Base-by-base conservation (phyloP, 2,113 vertebrate species). In the Gambusia affinis region DNA sequence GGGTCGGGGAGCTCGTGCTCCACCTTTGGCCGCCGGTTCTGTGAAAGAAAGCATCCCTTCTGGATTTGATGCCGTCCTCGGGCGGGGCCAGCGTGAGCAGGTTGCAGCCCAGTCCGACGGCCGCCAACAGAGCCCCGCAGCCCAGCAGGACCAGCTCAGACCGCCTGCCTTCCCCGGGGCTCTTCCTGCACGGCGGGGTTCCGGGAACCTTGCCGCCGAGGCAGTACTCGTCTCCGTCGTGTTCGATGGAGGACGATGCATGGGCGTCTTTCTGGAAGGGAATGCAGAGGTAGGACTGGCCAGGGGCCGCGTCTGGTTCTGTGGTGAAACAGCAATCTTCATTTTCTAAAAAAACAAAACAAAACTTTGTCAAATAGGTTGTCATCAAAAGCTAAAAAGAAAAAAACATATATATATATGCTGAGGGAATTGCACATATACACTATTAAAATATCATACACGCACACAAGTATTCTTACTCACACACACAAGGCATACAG, bases 201-300 rank as follows among this genome's bases (percentile, higher is more conserved):
- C 94, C 96, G 0, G 96, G 95, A 54, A 93, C 91, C 47, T 94
- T 96, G 88, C 93, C 92, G 73, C 95, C 93, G 31, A 94, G 93
- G 57, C 92, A 82, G 64, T 90, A 94, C 83, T 98, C 97, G 12
- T 95, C 94, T 60, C 95, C 94, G 6, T 94, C 94, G 44, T 86
- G 90, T 31, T 97, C 95, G 22, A 92, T 89, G 65, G 91, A 33
- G 60, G 81, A 60, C 1, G 80, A 47, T 3, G 66, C 87, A 64
- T 94, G 93, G 31, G 89, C 94, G 33, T 96, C 96, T 90, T 95
- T 95, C 77, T 96, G 95, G 92, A 96, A 96, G 1, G 97, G 97
- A 89, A 97, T 95, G 92, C 97, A 96, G 95, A 98, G 97, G 95
- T 98, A 98, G 87, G 97, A 96, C 90, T 97, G 95, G 92, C 93